Evolutionary conservation across 2,797 vertebrate species (phyloP), one percentile per base, ranked within the genome.

Genomic region (Manis javanica): DNA sequence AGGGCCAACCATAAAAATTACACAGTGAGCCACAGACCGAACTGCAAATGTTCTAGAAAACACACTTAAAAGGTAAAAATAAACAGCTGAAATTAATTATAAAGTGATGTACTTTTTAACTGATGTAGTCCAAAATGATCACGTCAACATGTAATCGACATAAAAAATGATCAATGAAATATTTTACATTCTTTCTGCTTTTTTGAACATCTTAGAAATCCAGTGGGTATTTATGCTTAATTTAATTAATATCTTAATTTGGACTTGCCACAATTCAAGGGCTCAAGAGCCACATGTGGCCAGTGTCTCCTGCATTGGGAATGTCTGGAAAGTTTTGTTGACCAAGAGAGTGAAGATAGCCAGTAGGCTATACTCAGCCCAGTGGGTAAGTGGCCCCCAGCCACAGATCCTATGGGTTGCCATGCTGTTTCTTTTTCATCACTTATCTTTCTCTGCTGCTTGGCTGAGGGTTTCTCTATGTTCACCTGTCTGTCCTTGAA

Each of bases 271-370:
- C 15, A 3, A 19, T 61, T 82, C 59, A 15, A 69, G 75, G 18
- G 31, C 26, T 55, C 31, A 0, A 0, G 1, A n/a, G 21, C 46
- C 34, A 37, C 29, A 7, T 0, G 5, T 46, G 86, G n/a, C 51
- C 85, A 26, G 24, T 23, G 34, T 57, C 24, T 64, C 57, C 72
- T 1, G 3, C 13, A 3, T 6, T 6, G 31, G 71, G 34, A 31
- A 42, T 51, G 39, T 37, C 57, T 46, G 59, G 51, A 74, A 64
- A 21, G 26, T 68, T n/a, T 57, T 39, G 34, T 4, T 46, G 64
- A 37, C 21, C 0, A 0, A n/a, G 14, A 34, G 59, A 53, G 24
- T 26, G 79, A 69, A 53, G 59, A 26, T 4, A n/a, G 51, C 29
- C 13, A 18, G 49, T 9, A 14, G n/a, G 26, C 21, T 31, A 15